Evolutionary conservation across 2,797 vertebrate species (phyloP), one percentile per base, ranked within the genome.

Genomic region (Microcaecilia unicolor): DNA sequence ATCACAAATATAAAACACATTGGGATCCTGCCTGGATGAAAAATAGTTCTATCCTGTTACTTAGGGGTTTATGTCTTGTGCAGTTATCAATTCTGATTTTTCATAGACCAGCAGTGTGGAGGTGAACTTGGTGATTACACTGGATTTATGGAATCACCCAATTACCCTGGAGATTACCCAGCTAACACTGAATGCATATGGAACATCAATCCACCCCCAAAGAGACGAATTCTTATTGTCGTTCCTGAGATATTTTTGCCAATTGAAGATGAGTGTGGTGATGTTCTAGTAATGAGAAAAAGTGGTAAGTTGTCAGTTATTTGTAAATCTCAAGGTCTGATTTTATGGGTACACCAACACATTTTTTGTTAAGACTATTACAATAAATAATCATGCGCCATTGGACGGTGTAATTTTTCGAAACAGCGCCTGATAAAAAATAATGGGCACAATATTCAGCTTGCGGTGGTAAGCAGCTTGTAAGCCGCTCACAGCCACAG

Each of bases 241-340:
- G 94, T 98, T 21, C 94, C 94, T 0, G 94, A 98, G 78, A 97
- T 98, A 63, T 98, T 97, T 69, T 88, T 98, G 10, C 94, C 94
- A 4, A 93, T 93, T 1, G 94, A 98, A 67, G 94, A 98, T 3
- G 93, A 95, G 58, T 98, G 94, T 3, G 94, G 94, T 0, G 93
- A 98, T 3, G 93, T 92, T 50, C 76, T 97, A 31, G 93, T 97
- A 40, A 98, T 97, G 94, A 90, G 94, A 42, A 98, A 98, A 73
- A 98, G 89, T 1, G 89, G 94, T 98, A 76, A 38, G 74, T 39
- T 24, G n/a, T 15, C 8, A 11, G 7, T 12, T 5, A 22, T 31
- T 14, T 9, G 15, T 4, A 22, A 41, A 3, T 20, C 21, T 41
- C 25, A 31, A 5, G 5, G 8, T 6, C 18, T 12, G 11, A 29